Base-by-base conservation (phyloP, 1,140 invertebrate genomes). In the Drosophila subpulchrella region DNA sequence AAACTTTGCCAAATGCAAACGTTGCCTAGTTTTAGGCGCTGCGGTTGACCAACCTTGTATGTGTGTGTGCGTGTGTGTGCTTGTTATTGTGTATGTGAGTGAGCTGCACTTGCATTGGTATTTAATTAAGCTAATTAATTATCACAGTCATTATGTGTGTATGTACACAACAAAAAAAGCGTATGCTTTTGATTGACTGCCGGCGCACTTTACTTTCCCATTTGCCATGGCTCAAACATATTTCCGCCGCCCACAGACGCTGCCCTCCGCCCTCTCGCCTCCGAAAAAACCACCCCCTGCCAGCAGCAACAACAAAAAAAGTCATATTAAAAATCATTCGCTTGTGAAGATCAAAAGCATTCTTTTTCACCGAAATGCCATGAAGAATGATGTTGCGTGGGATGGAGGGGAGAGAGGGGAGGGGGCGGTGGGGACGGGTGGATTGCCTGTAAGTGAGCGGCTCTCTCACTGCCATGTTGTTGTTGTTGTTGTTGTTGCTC, bases 281-380 rank as follows among this genome's bases (percentile, higher is more conserved):
- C 24, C 36, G 17, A 12, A 17, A 41, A 44, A 59, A 7, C 39
- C 34, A 41, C 24, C 39, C 17, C 13, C 53, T 42, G 36, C 12
- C 44, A 34, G 17, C 15, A 75, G 44, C 53, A 41, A 50, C 47
- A 55, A 72, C 65, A 65, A 61, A 90, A 84, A 90, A 89, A 85
- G 68, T 81, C 67, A 85, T 91, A 91, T 91, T 91, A 91, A 91
- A 91, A 91, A 91, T 91, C 89, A 91, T 91, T 91, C 89, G 81
- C 83, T 91, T 91, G 89, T 91, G 81, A 91, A 91, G 89, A 91
- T 91, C 89, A 91, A 91, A 91, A 91, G 89, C 90, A 90, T 91
- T 91, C 83, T 89, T 89, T 84, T 90, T 84, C 77, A 90, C 81
- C 81, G 74, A 89, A 89, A 89, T 89, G 80, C 85, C 85, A 88